These are phyloP conservation scores for Oncorhynchus masou DNA, from an alignment of 2,113 vertebrate species.

Conservation along the genomic window DNA sequence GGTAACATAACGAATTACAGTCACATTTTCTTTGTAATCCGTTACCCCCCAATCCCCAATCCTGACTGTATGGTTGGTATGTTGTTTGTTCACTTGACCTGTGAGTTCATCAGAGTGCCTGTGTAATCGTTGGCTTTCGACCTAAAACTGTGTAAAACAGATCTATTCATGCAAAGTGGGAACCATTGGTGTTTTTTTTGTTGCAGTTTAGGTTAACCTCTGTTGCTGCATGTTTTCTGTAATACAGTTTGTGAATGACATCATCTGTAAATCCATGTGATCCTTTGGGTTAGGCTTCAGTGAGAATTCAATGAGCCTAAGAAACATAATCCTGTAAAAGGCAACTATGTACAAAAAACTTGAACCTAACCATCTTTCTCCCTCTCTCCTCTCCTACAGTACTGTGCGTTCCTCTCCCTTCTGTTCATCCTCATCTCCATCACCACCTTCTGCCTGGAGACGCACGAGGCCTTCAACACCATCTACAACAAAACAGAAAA, in stretches of 20 bases:
- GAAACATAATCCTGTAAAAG: too few relatives aligned
- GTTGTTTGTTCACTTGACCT: too few relatives aligned
- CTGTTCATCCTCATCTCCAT: slow-evolving; percentile 99
- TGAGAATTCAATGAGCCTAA: background rate
- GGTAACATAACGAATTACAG: too few relatives aligned
- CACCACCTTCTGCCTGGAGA: slow-evolving; percentile 98
- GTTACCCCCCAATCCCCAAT: too few relatives aligned
- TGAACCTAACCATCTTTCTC: background rate
- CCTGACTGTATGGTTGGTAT: too few relatives aligned
- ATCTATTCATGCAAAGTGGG: too few relatives aligned
- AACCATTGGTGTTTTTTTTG: too few relatives aligned
- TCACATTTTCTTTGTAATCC: too few relatives aligned
- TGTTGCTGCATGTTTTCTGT: background rate
- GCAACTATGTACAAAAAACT: background rate
- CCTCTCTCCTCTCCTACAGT: slow-evolving; percentile 68
- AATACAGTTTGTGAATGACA: background rate
- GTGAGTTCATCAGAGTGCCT: too few relatives aligned
- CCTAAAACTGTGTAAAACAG: too few relatives aligned
- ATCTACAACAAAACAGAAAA: slow-evolving; percentile 90
- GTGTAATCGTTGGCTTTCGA: too few relatives aligned
- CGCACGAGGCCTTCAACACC: slow-evolving; percentile 95
- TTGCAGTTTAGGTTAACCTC: too few relatives aligned
- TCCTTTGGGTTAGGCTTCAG: background rate
- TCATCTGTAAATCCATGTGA: background rate
- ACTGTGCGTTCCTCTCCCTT: slow-evolving; percentile 90